Base-by-base conservation (phyloP, 2,888 invertebrate species). In the Nephrotoma appendiculata region DNA sequence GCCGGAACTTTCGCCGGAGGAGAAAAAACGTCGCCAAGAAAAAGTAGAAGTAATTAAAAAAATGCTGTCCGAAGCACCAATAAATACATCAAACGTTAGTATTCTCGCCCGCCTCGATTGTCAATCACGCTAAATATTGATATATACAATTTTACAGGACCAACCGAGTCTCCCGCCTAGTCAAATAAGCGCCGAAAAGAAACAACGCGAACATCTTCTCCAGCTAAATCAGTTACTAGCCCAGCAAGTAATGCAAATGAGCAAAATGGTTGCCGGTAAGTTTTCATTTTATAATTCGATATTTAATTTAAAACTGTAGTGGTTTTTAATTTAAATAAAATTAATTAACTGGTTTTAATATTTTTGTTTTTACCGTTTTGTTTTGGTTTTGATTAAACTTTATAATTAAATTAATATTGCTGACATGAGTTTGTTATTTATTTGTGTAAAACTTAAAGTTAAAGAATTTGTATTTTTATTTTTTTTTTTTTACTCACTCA, bases 221-320 rank as follows among this genome's bases (percentile, higher is more conserved):
- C 97, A 97, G 90, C 93, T 98, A 89, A 97, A 97, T 93, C 98
- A 98, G 92, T 96, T 97, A 89, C 93, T 98, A 89, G 98, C 98
- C 88, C 96, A 96, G 91, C 96, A 97, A 93, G 98, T 98, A 89
- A 98, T 97, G 94, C 96, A 97, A 92, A 97, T 97, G 94, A 98
- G 97, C 93, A 97, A 97, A 94, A 96, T 97, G 91, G 97, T 98
- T 89, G 98, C 98, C 92, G 98, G 98, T 98, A 94, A 93, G 45
- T 44, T 41, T 15, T 41, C 1, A 7, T 7, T 45, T 52, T 86
- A n/a, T n/a, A 48, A 52, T 52, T 41, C 41, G 6, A 41, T 41
- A 4, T 48, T 86, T 86, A 12, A 48, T 6, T 87, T 31, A 31
- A 31, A 31, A 31, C 31, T 71, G 71, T 71, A 71, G 71, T 71